Evolutionary conservation across 2,888 invertebrate species (phyloP).

Genomic region (Anoplius nigerrimus): DNA sequence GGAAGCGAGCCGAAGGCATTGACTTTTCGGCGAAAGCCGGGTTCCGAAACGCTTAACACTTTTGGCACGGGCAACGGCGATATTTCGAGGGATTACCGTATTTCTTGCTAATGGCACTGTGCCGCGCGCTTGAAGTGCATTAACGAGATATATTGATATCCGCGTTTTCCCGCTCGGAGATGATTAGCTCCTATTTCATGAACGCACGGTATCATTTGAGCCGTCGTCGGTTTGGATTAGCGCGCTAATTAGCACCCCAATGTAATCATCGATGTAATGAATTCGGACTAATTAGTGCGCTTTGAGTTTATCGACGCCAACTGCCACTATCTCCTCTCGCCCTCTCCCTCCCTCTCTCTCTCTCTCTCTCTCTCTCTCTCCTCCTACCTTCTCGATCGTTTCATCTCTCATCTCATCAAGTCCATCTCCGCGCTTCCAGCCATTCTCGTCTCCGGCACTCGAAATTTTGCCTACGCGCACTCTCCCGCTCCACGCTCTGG

Average conservation of each 20-base stretch:
- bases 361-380: conserved; percentile 4
- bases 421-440: too few species aligned
- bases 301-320: not conserved
- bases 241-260: too few species aligned
- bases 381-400: conserved; percentile 12
- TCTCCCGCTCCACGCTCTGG: too few species aligned
- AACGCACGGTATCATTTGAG: not conserved
- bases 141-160: too few species aligned
- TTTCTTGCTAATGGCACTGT: not conserved
- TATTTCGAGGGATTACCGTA: not conserved
- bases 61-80: conserved; percentile 14
- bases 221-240: conserved; percentile 6
- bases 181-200: conserved; percentile 6
- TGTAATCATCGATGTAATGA: too few species aligned
- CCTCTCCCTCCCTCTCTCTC: conserved; percentile 4
- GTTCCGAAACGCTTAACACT: not conserved
- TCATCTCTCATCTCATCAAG: too few species aligned
- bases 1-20: too few species aligned
- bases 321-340: not conserved
- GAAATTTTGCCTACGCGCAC: too few species aligned
- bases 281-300: conserved; percentile 11
- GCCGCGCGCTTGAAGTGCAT: too few species aligned
- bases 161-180: not conserved
- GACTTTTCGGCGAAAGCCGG: too few species aligned
- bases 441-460: too few species aligned